These are phyloP conservation scores for Pristiophorus japonicus DNA, from an alignment of 2,113 vertebrate genomes.

Conservation along the genomic window DNA sequence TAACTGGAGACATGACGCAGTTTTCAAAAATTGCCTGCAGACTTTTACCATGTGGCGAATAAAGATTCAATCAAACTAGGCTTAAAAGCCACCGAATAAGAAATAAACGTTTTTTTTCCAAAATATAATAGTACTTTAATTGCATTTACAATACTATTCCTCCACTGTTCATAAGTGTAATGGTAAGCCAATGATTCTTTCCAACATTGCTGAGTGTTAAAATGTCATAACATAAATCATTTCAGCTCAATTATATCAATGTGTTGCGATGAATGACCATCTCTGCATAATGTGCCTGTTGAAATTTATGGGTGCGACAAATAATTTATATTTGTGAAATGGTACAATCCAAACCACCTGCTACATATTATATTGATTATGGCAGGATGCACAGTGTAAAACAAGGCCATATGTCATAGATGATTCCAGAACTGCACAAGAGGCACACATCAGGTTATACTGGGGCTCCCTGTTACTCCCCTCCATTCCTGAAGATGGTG, in stretches of 20 bases:
- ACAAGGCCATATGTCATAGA: background rate
- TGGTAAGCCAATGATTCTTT: background rate
- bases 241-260: background rate
- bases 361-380: background rate
- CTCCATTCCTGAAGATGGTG: background rate
- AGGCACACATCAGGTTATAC: background rate
- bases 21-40: constrained; percentile 31
- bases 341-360: background rate
- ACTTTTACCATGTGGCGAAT: constrained; percentile 21
- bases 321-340: background rate
- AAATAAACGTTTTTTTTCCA: background rate
- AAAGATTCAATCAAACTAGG: constrained; percentile 4
- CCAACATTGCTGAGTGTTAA: background rate
- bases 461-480: no score
- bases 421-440: background rate
- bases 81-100: constrained; percentile 6
- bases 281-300: background rate
- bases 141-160: constrained; percentile 4
- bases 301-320: background rate
- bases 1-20: constrained; percentile 29
- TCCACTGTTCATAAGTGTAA: background rate
- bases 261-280: background rate
- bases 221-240: background rate
- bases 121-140: background rate
- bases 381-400: background rate